Conservation (phyloP, 2,113 vertebrate genomes). For the Helogale parvula region DNA sequence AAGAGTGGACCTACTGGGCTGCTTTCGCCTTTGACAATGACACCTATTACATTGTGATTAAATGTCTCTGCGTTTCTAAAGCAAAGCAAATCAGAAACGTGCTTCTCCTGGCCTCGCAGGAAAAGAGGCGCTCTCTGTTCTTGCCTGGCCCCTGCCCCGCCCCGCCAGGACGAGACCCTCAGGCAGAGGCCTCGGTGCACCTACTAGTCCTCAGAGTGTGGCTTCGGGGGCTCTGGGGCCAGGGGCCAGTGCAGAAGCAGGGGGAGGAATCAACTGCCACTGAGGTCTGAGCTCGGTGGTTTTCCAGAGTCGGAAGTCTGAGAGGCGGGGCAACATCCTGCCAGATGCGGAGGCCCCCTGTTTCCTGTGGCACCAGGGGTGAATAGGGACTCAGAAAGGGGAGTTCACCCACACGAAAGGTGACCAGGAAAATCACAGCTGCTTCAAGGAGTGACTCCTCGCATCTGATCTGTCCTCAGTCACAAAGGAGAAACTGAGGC, state of each 20-base stretch:
- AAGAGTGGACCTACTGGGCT: neutral
- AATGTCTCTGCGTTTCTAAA: neutral
- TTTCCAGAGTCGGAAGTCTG: neutral
- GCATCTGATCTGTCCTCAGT: neutral
- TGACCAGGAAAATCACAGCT: neutral
- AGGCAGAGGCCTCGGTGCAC: neutral
- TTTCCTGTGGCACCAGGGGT: neutral
- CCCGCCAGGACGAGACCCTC: neutral
- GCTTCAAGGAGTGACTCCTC: neutral
- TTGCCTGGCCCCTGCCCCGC: accelerated
- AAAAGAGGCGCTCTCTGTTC: neutral
- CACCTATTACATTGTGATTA: neutral
- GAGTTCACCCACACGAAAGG: neutral
- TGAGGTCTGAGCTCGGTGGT: neutral
- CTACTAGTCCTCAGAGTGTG: neutral
- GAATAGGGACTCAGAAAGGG: neutral
- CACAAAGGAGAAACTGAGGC: neutral
- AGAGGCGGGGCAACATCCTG: neutral
- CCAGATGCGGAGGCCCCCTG: neutral
- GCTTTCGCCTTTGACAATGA: neutral
- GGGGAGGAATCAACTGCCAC: neutral
- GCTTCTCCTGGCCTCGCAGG: neutral
- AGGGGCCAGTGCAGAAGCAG: neutral
- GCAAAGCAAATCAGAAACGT: neutral
- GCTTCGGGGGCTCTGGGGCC: neutral